Evolutionary conservation across 1,140 invertebrate genomes (phyloP).

Genomic region (Zaprionus capensis): DNA sequence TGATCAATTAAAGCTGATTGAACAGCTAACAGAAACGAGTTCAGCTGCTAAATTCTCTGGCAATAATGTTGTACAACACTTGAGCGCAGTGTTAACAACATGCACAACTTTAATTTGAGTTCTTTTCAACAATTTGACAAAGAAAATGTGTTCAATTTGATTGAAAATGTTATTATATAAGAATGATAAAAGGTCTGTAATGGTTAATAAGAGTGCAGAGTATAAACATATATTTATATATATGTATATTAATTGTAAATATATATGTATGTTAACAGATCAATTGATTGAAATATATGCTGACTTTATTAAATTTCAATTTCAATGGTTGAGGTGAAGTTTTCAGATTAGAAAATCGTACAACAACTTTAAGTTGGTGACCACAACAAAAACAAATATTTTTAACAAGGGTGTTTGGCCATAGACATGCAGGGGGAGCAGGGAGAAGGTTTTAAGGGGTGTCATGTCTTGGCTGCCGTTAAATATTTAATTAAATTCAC

Average conservation of each 20-base stretch:
- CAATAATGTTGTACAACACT: neutral
- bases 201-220: no score
- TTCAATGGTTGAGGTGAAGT: neutral
- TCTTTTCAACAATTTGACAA: accelerated
- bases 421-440: neutral
- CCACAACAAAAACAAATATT: neutral
- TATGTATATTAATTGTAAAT: no score
- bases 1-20: neutral
- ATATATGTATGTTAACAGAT: neutral
- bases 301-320: neutral
- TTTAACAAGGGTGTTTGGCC: neutral
- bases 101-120: neutral
- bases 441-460: no score
- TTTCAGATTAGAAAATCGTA: neutral
- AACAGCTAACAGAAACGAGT: neutral
- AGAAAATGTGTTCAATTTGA: neutral
- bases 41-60: neutral
- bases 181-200: no score
- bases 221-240: no score
- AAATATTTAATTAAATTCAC: slow-evolving; percentile 80
- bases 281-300: neutral
- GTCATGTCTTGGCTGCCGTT: slow-evolving; percentile 40
- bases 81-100: neutral
- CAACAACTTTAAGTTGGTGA: neutral
- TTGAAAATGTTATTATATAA: no score